A percentile compares a stretch with the other conserved stretches of the same genome.
Evolutionary conservation across 2,113 vertebrate genomes (phyloP).

Genomic region (Rallus limicola): DNA sequence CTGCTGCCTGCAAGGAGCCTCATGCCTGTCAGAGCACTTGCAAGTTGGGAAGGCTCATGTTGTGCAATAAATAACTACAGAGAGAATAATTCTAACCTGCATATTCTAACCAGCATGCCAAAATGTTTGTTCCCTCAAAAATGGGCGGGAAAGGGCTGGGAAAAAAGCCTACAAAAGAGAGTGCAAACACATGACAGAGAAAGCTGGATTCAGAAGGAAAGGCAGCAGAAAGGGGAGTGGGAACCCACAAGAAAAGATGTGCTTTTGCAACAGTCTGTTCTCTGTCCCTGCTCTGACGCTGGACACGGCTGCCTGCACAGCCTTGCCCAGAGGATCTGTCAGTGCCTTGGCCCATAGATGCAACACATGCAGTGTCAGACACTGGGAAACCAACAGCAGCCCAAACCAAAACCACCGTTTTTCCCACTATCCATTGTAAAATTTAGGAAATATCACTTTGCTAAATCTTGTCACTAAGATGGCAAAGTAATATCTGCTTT

Average conservation of each 20-base stretch:
- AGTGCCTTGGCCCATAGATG: neutral
- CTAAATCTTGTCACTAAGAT: neutral
- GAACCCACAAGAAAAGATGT: neutral
- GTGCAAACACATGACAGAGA: neutral
- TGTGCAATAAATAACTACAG: no score
- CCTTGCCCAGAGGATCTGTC: neutral
- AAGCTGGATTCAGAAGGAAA: neutral
- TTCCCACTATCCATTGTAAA: neutral
- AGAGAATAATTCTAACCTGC: no score
- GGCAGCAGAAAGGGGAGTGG: neutral
- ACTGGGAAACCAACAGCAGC: neutral
- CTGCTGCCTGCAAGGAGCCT: neutral
- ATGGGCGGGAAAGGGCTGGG: neutral
- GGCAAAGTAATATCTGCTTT: neutral
- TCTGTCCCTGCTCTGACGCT: neutral
- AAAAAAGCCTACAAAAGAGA: neutral
- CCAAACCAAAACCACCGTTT: neutral
- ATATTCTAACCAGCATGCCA: no score
- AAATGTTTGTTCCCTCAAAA: neutral
- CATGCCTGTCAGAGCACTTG: neutral
- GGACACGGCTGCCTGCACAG: neutral
- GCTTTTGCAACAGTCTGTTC: no score
- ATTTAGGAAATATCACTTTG: no score
- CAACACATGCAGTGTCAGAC: neutral
- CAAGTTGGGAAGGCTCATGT: neutral